phyloP scores from a whole-genome alignment of 2,113 vertebrate genomes.

The Nibea albiflora region DNA sequence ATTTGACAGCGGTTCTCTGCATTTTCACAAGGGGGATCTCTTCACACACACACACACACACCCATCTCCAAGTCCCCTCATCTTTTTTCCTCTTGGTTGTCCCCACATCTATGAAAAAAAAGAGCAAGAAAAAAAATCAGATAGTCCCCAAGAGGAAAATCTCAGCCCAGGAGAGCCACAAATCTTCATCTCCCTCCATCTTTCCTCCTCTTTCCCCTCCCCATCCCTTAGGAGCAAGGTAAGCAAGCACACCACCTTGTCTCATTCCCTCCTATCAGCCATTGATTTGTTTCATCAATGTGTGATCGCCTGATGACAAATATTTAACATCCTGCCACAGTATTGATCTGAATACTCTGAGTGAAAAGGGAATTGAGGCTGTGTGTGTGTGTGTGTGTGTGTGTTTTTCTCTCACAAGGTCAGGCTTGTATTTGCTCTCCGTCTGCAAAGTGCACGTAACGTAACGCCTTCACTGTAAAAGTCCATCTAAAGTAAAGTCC shows the following conservation, averaged over 20 bases:
- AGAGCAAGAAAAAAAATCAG: conserved; percentile 19
- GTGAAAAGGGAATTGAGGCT: conserved; percentile 55
- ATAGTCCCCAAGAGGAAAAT: conserved; percentile 57
- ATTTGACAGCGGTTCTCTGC: conserved; percentile 12
- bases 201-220: conserved; percentile 15
- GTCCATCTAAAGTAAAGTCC: neutral
- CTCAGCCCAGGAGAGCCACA: conserved; percentile 52
- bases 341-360: conserved; percentile 62
- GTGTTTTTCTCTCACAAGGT: conserved; percentile 36
- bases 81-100: conserved; percentile 45
- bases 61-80: conserved; percentile 20
- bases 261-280: conserved; percentile 57
- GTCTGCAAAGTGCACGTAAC: conserved; percentile 16
- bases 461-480: neutral
- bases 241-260: conserved; percentile 50
- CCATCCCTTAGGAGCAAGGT: conserved; percentile 57
- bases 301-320: conserved; percentile 77
- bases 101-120: conserved; percentile 24
- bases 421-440: conserved; percentile 57
- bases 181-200: conserved; percentile 51
- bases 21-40: conserved; percentile 30
- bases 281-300: conserved; percentile 76
- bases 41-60: neutral
- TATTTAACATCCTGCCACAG: conserved; percentile 76
- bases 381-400: neutral